Evolutionary conservation across 1,140 invertebrate species (phyloP).

Genomic region (Halyomorpha halys): DNA sequence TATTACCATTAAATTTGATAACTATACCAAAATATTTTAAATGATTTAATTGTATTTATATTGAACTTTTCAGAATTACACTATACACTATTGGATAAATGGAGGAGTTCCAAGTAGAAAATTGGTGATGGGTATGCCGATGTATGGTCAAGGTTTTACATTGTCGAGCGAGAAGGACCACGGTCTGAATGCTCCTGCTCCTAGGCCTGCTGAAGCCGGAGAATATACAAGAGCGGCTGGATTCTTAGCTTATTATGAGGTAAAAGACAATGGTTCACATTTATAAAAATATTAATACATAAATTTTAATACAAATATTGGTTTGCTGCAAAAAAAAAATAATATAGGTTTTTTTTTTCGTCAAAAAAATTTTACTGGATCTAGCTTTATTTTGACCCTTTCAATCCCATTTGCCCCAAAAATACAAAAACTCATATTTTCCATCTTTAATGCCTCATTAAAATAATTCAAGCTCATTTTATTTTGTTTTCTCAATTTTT

Average conservation of each 20-base stretch:
- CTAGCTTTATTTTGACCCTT: no score
- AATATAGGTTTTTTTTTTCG: no score
- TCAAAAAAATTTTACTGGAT: no score
- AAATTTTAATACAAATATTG: neutral
- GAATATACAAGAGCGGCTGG: conserved; percentile 72
- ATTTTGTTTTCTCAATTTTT: no score
- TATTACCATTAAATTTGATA: neutral
- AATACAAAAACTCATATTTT: no score
- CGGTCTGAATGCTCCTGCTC: conserved; percentile 61
- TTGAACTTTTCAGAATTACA: conserved; percentile 54
- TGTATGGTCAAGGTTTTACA: conserved; percentile 81
- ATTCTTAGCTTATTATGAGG: conserved; percentile 81
- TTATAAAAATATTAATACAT: conserved; percentile 29
- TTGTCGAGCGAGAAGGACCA: conserved; percentile 46
- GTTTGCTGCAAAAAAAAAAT: no score
- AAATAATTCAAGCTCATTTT: no score
- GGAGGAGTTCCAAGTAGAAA: conserved; percentile 68
- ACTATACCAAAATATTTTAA: neutral
- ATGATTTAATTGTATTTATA: neutral
- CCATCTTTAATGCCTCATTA: no score
- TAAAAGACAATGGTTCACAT: conserved; percentile 33
- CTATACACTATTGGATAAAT: conserved; percentile 78
- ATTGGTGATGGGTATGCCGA: conserved; percentile 77
- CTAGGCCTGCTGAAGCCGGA: conserved; percentile 62
- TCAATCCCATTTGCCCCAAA: no score